A percentile compares a stretch with the other conserved stretches of the same genome.
These are phyloP conservation scores for Australoheros scitulus DNA, from an alignment of 2,113 vertebrate genomes.

Conservation along the genomic window DNA sequence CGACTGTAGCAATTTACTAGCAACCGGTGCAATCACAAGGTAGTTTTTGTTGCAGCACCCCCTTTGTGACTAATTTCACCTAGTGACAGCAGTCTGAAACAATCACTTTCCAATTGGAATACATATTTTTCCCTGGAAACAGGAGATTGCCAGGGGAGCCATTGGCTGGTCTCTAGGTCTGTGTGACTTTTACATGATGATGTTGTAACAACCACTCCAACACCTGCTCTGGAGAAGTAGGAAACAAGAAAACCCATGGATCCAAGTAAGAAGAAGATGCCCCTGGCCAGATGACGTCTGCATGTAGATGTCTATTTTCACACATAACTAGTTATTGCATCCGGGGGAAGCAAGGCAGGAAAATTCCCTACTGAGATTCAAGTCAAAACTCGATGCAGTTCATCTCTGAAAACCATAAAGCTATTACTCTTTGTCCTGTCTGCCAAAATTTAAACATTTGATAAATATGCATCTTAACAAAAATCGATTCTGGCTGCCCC, in stretches of 20 bases:
- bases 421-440: conserved; percentile 32
- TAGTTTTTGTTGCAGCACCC: not conserved
- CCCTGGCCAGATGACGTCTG: not conserved
- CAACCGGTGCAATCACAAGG: not conserved
- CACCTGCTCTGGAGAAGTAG: not conserved
- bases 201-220: not conserved
- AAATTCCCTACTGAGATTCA: not conserved
- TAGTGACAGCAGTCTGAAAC: not conserved
- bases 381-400: conserved; percentile 26
- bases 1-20: not conserved
- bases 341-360: not conserved
- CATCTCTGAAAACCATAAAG: conserved; percentile 10
- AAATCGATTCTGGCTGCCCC: conserved; percentile 17
- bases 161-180: not conserved
- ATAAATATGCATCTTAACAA: conserved; percentile 32
- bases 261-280: not conserved
- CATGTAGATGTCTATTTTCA: not conserved
- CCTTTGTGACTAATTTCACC: not conserved
- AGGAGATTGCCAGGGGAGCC: too few species aligned
- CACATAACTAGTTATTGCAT: not conserved
- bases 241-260: not conserved
- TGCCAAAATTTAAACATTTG: conserved; percentile 20
- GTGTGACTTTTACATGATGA: not conserved
- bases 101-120: not conserved
- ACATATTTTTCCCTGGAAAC: not conserved